Percentiles rank a stretch among this genome's conserved stretches.
phyloP scores from a whole-genome alignment of 2,888 invertebrate genomes.

The Lepidonotus clava region DNA sequence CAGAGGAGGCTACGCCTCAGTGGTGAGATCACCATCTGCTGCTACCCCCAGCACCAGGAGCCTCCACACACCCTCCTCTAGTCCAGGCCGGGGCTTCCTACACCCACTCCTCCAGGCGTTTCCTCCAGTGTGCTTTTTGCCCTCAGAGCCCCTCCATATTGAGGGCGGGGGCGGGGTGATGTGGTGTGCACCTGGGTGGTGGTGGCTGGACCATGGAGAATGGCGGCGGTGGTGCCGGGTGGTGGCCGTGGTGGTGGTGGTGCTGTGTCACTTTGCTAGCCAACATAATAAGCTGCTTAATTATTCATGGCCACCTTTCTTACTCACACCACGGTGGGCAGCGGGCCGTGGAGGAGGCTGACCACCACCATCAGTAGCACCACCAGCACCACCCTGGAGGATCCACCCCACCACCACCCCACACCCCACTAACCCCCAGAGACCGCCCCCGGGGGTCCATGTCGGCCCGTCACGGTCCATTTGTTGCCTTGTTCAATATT shows the following conservation, averaged over 20 bases:
- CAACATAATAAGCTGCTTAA: slow-evolving; percentile 32
- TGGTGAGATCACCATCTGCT: not conserved
- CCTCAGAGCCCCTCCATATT: not conserved
- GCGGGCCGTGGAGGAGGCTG: slow-evolving; percentile 1
- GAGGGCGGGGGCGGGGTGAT: not conserved
- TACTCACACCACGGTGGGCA: slow-evolving; percentile 6
- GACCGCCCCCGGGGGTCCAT: not conserved
- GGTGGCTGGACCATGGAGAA: slow-evolving; percentile 21
- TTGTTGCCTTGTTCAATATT: slow-evolving; percentile 25
- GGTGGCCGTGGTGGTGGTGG: not conserved
- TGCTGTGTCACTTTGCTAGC: not conserved
- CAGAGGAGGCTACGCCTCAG: too few relatives aligned
- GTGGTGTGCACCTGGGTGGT: slow-evolving; percentile 17
- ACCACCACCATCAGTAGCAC: too few relatives aligned
- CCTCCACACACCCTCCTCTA: not conserved
- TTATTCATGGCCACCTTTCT: slow-evolving; percentile 23
- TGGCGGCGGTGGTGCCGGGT: not conserved
- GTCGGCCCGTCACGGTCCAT: not conserved
- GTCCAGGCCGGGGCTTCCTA: not conserved
- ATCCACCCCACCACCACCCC: not conserved
- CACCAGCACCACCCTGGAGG: not conserved
- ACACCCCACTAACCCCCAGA: not conserved
- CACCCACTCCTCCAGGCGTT: not conserved
- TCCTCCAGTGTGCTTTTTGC: not conserved
- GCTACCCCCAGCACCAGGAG: not conserved